Percentiles rank a stretch among this genome's conserved stretches.
Evolutionary conservation across 1,140 invertebrate genomes (phyloP).

Genomic region (Alviniconcha marisindica): DNA sequence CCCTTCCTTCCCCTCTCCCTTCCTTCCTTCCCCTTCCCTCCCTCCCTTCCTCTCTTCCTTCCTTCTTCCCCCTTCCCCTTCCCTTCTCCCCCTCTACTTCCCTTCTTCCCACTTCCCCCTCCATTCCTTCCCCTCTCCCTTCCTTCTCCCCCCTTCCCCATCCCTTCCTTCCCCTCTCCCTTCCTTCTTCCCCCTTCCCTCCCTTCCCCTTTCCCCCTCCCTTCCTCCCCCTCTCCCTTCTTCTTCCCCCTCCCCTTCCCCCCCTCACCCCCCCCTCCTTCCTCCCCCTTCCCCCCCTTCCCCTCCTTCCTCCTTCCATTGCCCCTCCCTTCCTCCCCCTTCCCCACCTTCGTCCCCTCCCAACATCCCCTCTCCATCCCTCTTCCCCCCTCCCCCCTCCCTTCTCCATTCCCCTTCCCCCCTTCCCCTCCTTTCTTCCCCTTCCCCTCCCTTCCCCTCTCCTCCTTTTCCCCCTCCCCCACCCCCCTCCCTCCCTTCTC

Average conservation of each 20-base stretch:
- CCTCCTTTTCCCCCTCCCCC: neutral
- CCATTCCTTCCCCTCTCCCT: neutral
- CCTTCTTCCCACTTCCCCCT: slow-evolving; percentile 4
- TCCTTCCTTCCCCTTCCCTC: neutral
- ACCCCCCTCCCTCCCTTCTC: neutral
- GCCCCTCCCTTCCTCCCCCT: too few relatives aligned
- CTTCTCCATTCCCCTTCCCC: neutral
- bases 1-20: neutral
- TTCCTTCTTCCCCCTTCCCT: neutral
- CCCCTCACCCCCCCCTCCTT: neutral
- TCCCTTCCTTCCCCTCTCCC: neutral
- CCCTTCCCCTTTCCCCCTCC: too few relatives aligned
- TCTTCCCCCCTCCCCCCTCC: neutral
- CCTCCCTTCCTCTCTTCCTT: neutral
- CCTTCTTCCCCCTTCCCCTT: neutral
- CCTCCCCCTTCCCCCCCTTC: neutral
- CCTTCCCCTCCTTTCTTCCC: neutral
- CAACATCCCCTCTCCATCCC: neutral
- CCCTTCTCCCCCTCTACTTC: neutral
- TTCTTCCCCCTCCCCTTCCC: neutral
- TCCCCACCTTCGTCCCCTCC: too few relatives aligned
- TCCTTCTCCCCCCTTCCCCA: neutral
- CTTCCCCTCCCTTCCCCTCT: slow-evolving; percentile 11
- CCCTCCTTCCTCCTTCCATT: neutral
- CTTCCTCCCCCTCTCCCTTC: neutral